A percentile compares a stretch with the other conserved stretches of the same genome.
phyloP scores from a whole-genome alignment of 2,113 vertebrate genomes.

The Heterochromis multidens region DNA sequence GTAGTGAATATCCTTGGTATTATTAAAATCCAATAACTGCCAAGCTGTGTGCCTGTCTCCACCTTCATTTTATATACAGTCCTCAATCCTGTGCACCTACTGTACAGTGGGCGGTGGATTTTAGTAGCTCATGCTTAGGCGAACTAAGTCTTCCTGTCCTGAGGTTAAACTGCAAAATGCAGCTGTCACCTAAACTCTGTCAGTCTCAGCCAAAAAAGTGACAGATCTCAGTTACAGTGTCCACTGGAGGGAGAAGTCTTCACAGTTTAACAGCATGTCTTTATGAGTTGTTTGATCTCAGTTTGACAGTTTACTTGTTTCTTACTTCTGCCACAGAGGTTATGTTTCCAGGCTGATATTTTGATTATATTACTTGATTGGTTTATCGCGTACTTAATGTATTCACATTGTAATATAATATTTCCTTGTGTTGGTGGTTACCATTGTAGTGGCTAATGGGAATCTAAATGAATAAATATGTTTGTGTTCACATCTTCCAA shows the following conservation, averaged over 20 bases:
- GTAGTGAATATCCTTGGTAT: neutral
- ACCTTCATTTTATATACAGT: neutral
- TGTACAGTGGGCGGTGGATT: neutral
- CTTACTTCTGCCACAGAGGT: neutral
- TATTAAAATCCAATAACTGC: neutral
- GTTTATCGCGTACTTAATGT: neutral
- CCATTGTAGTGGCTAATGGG: neutral
- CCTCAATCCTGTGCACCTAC: neutral
- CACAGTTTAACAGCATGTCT: neutral
- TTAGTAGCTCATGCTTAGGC: neutral
- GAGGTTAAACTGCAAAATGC: neutral
- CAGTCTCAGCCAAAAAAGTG: neutral
- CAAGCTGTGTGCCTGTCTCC: neutral
- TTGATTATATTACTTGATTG: neutral
- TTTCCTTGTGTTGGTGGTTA: neutral
- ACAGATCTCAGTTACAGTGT: neutral
- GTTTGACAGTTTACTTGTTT: neutral
- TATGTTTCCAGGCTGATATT: neutral
- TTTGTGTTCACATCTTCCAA: neutral
- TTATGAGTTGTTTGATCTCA: neutral
- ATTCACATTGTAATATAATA: neutral
- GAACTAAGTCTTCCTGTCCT: neutral
- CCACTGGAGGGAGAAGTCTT: neutral
- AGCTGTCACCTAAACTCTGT: neutral
- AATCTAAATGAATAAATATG: neutral